Evolutionary conservation across 2,113 vertebrate genomes (phyloP).

Genomic region (Tor tambroides): DNA sequence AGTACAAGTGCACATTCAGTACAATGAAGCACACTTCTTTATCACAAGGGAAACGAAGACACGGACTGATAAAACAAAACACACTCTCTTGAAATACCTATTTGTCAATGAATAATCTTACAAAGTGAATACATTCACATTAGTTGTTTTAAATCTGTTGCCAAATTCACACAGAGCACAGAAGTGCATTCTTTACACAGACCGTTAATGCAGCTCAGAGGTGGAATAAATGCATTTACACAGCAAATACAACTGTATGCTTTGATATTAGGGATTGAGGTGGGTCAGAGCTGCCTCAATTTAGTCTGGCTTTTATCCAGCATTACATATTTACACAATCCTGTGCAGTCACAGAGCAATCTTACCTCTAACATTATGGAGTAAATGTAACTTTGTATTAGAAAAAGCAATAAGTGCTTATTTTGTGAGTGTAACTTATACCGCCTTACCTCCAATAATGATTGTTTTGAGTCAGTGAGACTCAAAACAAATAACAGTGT

Average conservation of each 20-base stretch:
- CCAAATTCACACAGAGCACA: no score
- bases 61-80: neutral
- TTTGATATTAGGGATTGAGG: no score
- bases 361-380: neutral
- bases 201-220: no score
- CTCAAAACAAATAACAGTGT: neutral
- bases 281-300: neutral
- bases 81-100: neutral
- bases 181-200: no score
- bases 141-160: neutral
- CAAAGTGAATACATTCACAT: neutral
- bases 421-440: neutral
- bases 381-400: neutral
- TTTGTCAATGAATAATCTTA: neutral
- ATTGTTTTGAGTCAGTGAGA: neutral
- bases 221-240: no score
- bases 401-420: neutral
- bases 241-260: no score
- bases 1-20: neutral
- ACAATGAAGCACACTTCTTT: neutral
- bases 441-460: neutral
- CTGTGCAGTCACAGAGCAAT: neutral
- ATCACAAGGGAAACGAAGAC: neutral
- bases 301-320: neutral
- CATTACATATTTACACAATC: neutral